phyloP scores from a whole-genome alignment of 2,113 vertebrate species.

The Peromyscus californicus region DNA sequence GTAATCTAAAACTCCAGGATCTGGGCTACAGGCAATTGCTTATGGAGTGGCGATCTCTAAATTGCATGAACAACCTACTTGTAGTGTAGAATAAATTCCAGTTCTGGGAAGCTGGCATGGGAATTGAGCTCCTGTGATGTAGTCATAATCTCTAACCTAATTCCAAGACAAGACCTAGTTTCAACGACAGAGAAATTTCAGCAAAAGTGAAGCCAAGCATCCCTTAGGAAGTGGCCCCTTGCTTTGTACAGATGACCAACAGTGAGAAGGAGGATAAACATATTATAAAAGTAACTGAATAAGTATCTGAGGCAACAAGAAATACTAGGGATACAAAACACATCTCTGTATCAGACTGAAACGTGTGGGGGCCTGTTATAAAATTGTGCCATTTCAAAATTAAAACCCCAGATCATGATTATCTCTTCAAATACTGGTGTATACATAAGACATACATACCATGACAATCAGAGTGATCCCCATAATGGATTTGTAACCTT shows the following conservation, averaged over 20 bases:
- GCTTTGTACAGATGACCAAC: neutral
- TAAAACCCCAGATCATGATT: neutral
- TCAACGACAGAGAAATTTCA: neutral
- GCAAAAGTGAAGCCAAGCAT: neutral
- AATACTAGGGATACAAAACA: neutral
- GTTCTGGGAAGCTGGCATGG: no score
- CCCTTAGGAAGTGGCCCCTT: neutral
- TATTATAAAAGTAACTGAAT: neutral
- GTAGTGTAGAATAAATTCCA: neutral
- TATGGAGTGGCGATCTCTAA: no score
- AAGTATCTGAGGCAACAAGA: neutral
- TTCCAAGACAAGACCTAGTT: neutral
- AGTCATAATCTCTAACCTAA: no score
- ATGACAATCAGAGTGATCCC: neutral
- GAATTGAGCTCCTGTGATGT: no score
- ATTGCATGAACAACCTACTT: neutral
- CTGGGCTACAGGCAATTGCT: neutral
- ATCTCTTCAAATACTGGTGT: neutral
- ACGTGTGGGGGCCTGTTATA: neutral
- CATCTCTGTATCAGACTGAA: neutral
- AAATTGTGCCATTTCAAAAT: neutral
- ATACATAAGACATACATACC: neutral
- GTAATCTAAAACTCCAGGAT: neutral
- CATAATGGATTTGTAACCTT: neutral
- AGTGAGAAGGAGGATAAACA: neutral